phyloP scores from a whole-genome alignment of 2,113 vertebrate genomes.

The Excalfactoria chinensis region DNA sequence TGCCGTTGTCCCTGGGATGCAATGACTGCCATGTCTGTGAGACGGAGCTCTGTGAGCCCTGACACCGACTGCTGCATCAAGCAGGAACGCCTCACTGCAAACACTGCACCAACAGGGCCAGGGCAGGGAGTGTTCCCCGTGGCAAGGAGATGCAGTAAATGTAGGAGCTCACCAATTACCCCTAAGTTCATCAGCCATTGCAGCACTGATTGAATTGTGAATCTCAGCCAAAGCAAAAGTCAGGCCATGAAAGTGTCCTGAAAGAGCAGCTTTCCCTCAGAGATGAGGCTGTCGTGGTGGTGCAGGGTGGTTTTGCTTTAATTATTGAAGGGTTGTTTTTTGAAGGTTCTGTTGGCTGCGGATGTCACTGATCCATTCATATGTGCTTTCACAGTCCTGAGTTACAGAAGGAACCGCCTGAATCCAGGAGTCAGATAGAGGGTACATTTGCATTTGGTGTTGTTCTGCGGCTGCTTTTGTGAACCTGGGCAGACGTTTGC shows the following conservation, averaged over 20 bases:
- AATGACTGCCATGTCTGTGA: background rate
- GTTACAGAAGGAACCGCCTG: background rate
- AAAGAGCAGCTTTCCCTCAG: background rate
- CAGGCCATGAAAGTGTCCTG: background rate
- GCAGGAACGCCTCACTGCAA: background rate
- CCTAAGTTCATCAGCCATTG: background rate
- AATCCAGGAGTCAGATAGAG: background rate
- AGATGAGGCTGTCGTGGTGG: background rate
- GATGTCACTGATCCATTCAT: slow-evolving; percentile 10
- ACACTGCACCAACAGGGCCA: background rate
- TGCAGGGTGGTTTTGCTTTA: background rate
- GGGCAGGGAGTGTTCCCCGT: background rate
- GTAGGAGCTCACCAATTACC: background rate
- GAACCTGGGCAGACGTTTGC: background rate
- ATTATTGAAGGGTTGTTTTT: background rate
- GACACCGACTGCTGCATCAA: background rate
- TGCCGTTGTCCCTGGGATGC: background rate
- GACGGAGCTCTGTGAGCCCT: background rate
- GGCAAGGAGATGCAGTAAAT: background rate
- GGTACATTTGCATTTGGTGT: background rate
- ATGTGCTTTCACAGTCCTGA: slow-evolving; percentile 4
- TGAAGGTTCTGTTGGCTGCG: background rate
- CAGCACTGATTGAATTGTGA: background rate
- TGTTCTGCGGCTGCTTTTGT: background rate
- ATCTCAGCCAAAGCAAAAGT: background rate